Evolutionary conservation across 1,140 invertebrate species (phyloP).

Genomic region (Calephelis virginiensis): DNA sequence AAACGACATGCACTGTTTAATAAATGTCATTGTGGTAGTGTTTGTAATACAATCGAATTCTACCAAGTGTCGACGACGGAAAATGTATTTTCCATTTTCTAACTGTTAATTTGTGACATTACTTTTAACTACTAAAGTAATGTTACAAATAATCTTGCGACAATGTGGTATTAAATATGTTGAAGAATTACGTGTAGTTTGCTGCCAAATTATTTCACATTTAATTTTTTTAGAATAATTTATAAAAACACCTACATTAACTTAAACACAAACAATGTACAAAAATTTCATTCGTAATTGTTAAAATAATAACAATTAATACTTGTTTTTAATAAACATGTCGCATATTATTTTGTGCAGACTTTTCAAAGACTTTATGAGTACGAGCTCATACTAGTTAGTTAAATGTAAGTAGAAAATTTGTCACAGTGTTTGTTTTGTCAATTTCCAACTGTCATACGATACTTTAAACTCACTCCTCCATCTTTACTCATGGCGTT

Average conservation of each 20-base stretch:
- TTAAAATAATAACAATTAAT: slow-evolving; percentile 1
- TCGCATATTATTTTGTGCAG: neutral
- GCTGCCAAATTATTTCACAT: neutral
- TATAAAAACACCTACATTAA: slow-evolving; percentile 4
- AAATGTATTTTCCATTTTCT: neutral
- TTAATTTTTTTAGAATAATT: neutral
- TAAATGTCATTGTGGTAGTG: too few species aligned
- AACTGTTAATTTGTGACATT: neutral
- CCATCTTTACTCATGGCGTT: too few species aligned
- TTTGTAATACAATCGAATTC: too few species aligned
- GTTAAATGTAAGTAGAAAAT: too few species aligned
- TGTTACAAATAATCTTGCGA: neutral
- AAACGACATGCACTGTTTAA: too few species aligned
- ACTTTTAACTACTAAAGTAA: neutral
- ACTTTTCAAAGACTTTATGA: neutral
- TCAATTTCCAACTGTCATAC: too few species aligned
- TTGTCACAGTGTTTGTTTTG: too few species aligned
- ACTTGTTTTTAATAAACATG: neutral
- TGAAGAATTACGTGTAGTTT: neutral
- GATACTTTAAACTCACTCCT: too few species aligned
- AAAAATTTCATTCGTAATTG: neutral
- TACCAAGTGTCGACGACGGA: too few species aligned
- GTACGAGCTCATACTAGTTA: too few species aligned
- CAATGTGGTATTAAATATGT: slow-evolving; percentile 9
- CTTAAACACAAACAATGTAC: slow-evolving; percentile 9